Evolutionary conservation across 2,888 invertebrate species (phyloP).

Genomic region (Drosophila pseudotalamancana): DNA sequence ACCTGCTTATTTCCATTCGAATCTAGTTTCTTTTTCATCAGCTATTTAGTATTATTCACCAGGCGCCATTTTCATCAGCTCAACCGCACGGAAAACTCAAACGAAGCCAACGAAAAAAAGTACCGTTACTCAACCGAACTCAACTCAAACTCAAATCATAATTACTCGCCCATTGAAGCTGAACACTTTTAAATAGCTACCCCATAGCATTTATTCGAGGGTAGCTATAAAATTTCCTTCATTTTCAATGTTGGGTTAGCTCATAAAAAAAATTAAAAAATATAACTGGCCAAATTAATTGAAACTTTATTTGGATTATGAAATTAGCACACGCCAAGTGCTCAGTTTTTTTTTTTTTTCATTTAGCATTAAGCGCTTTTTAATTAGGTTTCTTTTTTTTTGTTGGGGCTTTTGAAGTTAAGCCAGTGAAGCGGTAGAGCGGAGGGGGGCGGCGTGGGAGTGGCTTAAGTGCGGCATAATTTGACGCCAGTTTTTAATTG

Average conservation of each 20-base stretch:
- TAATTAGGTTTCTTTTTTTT: slow-evolving; percentile 64
- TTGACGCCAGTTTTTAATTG: slow-evolving; percentile 69
- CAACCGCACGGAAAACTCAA: background rate
- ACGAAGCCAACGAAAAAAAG: slow-evolving; percentile 6
- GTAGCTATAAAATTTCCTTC: slow-evolving; percentile 45
- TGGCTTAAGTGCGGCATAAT: slow-evolving; percentile 55
- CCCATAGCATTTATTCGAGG: slow-evolving; percentile 28
- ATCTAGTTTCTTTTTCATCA: slow-evolving; percentile 5
- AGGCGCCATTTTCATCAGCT: slow-evolving; percentile 18
- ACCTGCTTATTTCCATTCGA: no score
- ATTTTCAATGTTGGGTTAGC: slow-evolving; percentile 4
- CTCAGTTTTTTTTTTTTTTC: slow-evolving; percentile 32
- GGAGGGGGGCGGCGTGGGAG: background rate
- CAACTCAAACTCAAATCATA: slow-evolving; percentile 43
- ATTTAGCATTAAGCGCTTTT: slow-evolving; percentile 68
- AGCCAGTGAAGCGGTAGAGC: slow-evolving; percentile 6
- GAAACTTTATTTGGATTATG: slow-evolving; percentile 80
- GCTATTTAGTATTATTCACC: slow-evolving; percentile 14
- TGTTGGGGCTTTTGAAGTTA: slow-evolving; percentile 41
- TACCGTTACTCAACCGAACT: slow-evolving; percentile 21
- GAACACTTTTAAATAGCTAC: slow-evolving; percentile 42
- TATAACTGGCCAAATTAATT: slow-evolving; percentile 65
- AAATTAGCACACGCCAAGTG: slow-evolving; percentile 72
- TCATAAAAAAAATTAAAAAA: slow-evolving; percentile 8
- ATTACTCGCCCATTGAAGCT: slow-evolving; percentile 56